phyloP scores from a whole-genome alignment of 1,140 invertebrate species.

The Camponotus vicinus region DNA sequence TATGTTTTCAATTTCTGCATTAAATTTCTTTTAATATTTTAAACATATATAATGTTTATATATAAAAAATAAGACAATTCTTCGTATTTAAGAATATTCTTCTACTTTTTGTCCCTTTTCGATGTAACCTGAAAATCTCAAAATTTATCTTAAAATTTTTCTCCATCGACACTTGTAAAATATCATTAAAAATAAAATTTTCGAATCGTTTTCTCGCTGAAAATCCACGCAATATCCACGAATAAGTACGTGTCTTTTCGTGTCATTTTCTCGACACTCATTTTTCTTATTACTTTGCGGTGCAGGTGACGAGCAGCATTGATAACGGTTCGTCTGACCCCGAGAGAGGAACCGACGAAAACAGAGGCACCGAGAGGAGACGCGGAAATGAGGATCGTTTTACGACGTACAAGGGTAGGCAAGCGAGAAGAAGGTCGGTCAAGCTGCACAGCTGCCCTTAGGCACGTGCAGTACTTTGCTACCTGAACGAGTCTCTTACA shows the following conservation, averaged over 20 bases:
- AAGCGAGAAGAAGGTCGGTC: slow-evolving; percentile 42
- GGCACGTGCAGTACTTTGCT: slow-evolving; percentile 72
- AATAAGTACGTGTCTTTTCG: not conserved
- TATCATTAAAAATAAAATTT: not conserved
- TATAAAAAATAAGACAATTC: not conserved
- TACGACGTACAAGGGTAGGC: slow-evolving; percentile 64
- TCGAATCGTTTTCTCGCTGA: not conserved
- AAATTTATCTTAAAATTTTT: not conserved
- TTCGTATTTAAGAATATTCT: not conserved
- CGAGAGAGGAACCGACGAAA: slow-evolving; percentile 61
- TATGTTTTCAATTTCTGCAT: not conserved
- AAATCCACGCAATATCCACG: not conserved
- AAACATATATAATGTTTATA: not conserved
- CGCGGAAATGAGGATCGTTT: slow-evolving; percentile 78
- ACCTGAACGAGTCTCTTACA: slow-evolving; percentile 65
- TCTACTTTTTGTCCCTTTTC: not conserved
- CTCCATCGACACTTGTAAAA: not conserved
- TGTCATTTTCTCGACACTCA: not conserved
- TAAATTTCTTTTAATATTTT: not conserved
- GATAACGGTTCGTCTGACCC: slow-evolving; percentile 70
- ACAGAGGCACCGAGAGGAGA: slow-evolving; percentile 68
- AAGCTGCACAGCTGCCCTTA: slow-evolving; percentile 75
- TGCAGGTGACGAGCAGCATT: not conserved
- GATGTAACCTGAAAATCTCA: not conserved
- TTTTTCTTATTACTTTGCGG: not conserved